Conservation (phyloP, 1,140 invertebrate genomes). For the Conus ventricosus region DNA sequence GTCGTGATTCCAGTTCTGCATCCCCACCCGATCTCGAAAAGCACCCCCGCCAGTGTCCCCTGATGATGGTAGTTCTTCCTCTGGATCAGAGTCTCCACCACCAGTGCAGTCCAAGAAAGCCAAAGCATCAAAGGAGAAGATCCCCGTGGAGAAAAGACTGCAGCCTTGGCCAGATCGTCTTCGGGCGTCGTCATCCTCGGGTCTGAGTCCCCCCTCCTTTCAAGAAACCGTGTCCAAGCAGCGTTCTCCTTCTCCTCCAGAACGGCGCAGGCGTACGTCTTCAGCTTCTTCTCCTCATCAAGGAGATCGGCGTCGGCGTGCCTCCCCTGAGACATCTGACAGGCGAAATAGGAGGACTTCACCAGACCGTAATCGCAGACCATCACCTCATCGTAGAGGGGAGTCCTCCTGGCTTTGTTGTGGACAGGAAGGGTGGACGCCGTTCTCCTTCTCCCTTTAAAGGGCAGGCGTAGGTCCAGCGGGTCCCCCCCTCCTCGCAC, state of each 20-base stretch:
- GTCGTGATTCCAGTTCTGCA: conserved; percentile 32
- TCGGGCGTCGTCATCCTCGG: conserved; percentile 19
- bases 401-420: conserved; percentile 15
- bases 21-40: conserved; percentile 16
- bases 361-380: neutral
- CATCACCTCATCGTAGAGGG: neutral
- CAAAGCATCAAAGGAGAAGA: conserved; percentile 4
- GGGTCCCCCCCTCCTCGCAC: conserved; percentile 9
- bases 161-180: neutral
- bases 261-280: neutral
- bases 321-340: neutral
- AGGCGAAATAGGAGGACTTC: neutral
- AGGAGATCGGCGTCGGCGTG: conserved; percentile 2
- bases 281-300: conserved; percentile 28
- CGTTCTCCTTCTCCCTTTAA: conserved; percentile 16
- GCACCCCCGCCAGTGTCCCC: conserved; percentile 19
- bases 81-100: conserved; percentile 26
- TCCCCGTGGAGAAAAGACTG: neutral
- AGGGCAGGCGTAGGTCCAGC: neutral
- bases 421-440: conserved; percentile 5
- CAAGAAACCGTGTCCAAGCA: conserved; percentile 25
- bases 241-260: conserved; percentile 27
- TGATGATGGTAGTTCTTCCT: conserved; percentile 6
- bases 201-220: conserved; percentile 39
- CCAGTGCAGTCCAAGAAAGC: neutral